These are phyloP conservation scores for Zosterops borbonicus DNA, from an alignment of 2,113 vertebrate genomes.

Conservation along the genomic window DNA sequence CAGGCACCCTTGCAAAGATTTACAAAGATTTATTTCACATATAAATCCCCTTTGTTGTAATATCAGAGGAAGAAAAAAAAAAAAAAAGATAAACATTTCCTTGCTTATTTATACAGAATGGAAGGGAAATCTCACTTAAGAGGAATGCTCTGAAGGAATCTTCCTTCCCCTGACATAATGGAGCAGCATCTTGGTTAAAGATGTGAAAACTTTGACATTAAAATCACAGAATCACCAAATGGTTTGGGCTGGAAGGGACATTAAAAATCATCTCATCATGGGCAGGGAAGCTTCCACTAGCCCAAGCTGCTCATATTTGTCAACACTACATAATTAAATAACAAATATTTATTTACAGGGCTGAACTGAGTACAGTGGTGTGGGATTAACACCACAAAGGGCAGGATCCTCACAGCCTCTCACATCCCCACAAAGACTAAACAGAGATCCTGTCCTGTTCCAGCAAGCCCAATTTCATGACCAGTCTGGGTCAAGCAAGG, in stretches of 20 bases:
- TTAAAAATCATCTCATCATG: neutral
- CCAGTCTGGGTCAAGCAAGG: neutral
- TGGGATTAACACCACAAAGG: neutral
- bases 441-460: neutral
- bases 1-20: constrained; percentile 68
- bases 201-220: neutral
- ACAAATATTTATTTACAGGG: neutral
- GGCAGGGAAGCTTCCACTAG: neutral
- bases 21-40: constrained; percentile 65
- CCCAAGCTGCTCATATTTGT: neutral
- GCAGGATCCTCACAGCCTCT: neutral
- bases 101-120: neutral
- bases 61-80: neutral
- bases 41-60: constrained; percentile 63
- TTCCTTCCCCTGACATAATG: neutral
- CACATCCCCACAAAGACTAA: neutral
- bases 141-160: neutral
- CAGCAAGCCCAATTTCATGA: neutral
- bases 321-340: neutral
- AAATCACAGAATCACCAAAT: neutral
- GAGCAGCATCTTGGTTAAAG: neutral
- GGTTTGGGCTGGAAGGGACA: neutral
- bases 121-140: neutral
- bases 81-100: neutral
- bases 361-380: neutral